Evolutionary conservation across 2,888 invertebrate species (phyloP).

Genomic region (Agrotis exclamationis): DNA sequence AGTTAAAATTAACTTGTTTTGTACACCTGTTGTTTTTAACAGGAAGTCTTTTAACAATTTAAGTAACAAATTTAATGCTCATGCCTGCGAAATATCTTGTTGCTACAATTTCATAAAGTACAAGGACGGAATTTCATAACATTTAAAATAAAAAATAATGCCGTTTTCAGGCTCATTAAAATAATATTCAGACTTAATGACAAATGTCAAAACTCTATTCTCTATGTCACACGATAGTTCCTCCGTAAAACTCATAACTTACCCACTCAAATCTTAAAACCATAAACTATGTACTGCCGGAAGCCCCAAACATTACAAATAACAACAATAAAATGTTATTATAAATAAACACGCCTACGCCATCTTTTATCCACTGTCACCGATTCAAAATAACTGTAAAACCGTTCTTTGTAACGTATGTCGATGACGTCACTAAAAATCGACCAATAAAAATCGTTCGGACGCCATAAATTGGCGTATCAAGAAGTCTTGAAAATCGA

Average conservation of each 20-base stretch:
- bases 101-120: too few relatives aligned
- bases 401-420: slow-evolving; percentile 39
- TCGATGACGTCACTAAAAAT: slow-evolving; percentile 63
- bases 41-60: too few relatives aligned
- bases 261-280: slow-evolving; percentile 39
- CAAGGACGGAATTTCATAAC: too few relatives aligned
- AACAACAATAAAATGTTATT: slow-evolving; percentile 56
- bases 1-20: too few relatives aligned
- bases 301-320: slow-evolving; percentile 44
- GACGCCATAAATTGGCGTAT: slow-evolving; percentile 79
- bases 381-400: slow-evolving; percentile 54
- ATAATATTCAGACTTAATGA: too few relatives aligned
- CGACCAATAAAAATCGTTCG: slow-evolving; percentile 63
- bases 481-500: slow-evolving; percentile 65
- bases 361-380: slow-evolving; percentile 53
- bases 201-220: neutral
- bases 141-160: too few relatives aligned
- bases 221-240: slow-evolving; percentile 27
- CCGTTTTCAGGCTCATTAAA: too few relatives aligned
- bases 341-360: slow-evolving; percentile 57
- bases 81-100: too few relatives aligned
- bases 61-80: too few relatives aligned
- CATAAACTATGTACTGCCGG: slow-evolving; percentile 41
- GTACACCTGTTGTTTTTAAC: too few relatives aligned
- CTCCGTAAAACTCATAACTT: slow-evolving; percentile 11